Evolutionary conservation across 2,888 invertebrate genomes (phyloP).

Genomic region (Callinectes sapidus): DNA sequence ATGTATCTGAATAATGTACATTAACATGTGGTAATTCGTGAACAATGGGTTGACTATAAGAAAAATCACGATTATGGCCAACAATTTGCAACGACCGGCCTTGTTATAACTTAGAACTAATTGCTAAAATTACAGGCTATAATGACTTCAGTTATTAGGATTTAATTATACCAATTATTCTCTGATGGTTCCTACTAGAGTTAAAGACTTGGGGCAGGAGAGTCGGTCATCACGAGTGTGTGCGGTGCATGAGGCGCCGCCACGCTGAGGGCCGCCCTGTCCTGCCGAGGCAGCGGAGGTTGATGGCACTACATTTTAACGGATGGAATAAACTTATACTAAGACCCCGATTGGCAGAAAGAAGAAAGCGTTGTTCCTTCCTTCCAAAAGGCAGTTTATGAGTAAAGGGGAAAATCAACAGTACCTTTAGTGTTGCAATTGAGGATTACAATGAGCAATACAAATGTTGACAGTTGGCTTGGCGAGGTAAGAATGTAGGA

Average conservation of each 20-base stretch:
- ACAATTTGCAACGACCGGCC: conserved; percentile 43
- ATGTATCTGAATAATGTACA: background rate
- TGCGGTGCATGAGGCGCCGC: background rate
- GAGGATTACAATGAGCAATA: background rate
- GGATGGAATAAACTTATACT: background rate
- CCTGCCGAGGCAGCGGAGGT: background rate
- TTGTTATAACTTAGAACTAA: conserved; percentile 51
- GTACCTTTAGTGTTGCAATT: too few species aligned
- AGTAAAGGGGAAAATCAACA: background rate
- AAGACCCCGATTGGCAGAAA: background rate
- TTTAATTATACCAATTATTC: conserved; percentile 50
- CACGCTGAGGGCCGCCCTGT: too few species aligned
- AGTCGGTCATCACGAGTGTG: background rate
- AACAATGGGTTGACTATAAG: conserved; percentile 27
- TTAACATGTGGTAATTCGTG: conserved; percentile 26
- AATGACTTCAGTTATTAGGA: conserved; percentile 55
- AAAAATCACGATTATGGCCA: conserved; percentile 23
- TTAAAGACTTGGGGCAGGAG: background rate
- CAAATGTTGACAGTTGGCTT: background rate
- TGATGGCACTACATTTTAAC: background rate
- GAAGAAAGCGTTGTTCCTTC: background rate
- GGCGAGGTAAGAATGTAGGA: background rate
- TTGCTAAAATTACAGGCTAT: conserved; percentile 51
- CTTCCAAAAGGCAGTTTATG: background rate
- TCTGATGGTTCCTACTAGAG: conserved; percentile 41